A percentile compares a stretch with the other conserved stretches of the same genome.
These are phyloP conservation scores for Poecilobothrus nobilitatus DNA, from an alignment of 2,888 invertebrate species.

Conservation along the genomic window DNA sequence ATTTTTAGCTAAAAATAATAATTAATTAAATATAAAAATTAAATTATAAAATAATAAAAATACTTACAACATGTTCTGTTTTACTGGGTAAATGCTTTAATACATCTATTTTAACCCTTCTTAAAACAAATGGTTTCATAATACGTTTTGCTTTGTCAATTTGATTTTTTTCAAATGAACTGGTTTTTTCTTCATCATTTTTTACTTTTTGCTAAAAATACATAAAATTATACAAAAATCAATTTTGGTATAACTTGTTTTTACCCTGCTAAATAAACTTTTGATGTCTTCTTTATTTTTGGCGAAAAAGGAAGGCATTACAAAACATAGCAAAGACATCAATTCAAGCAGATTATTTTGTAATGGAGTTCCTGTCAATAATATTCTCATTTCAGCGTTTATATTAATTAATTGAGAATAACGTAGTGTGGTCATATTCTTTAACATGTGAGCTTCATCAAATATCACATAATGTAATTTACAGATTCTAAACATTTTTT, in stretches of 20 bases:
- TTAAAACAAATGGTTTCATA: slow-evolving; percentile 89
- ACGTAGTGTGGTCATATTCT: slow-evolving; percentile 90
- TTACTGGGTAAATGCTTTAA: slow-evolving; percentile 78
- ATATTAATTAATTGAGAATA: slow-evolving; percentile 83
- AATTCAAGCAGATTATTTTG: slow-evolving; percentile 93
- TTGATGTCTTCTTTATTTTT: slow-evolving; percentile 81
- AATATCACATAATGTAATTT: slow-evolving; percentile 87
- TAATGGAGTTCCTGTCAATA: slow-evolving; percentile 90
- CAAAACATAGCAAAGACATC: slow-evolving; percentile 90
- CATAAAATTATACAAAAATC: slow-evolving; percentile 16
- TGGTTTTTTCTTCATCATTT: slow-evolving; percentile 51
- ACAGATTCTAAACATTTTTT: slow-evolving; percentile 82
- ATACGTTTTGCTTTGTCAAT: slow-evolving; percentile 89
- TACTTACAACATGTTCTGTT: slow-evolving; percentile 55
- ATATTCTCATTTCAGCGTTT: slow-evolving; percentile 75
- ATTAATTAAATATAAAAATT: neutral
- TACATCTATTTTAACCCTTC: slow-evolving; percentile 81
- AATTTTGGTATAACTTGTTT: neutral
- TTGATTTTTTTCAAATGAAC: slow-evolving; percentile 81
- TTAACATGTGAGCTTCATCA: slow-evolving; percentile 97
- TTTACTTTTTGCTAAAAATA: slow-evolving; percentile 43
- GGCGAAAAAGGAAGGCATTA: slow-evolving; percentile 91
- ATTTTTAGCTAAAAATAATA: slow-evolving; percentile 43
- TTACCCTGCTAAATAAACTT: slow-evolving; percentile 57
- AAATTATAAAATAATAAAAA: neutral